Conservation (phyloP, 2,797 vertebrate genomes). For the Chromis chromis region DNA sequence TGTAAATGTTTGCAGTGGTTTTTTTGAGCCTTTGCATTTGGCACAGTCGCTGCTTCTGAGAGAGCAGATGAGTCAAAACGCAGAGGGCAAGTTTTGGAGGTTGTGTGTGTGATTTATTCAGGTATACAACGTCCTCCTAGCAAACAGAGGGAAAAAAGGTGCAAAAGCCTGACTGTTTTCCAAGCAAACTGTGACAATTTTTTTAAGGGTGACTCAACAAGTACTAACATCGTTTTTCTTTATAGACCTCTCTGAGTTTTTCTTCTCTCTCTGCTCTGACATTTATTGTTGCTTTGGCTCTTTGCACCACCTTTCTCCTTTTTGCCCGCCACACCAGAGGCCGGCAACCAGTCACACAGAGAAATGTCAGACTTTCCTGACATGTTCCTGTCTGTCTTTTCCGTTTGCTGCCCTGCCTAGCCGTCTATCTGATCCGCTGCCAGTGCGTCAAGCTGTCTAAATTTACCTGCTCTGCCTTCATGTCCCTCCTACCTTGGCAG, state of each 20-base stretch:
- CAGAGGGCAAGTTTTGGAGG: background rate
- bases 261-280: background rate
- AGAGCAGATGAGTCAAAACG: background rate
- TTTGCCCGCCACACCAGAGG: conserved; percentile 16
- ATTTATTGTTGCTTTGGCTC: conserved; percentile 6
- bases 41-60: conserved; percentile 4
- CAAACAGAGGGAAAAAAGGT: background rate
- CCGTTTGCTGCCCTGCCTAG: conserved; percentile 2
- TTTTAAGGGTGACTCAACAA: conserved; percentile 15
- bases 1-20: conserved; percentile 28
- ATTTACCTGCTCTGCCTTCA: conserved; percentile 19
- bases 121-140: background rate
- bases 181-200: background rate
- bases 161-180: conserved; percentile 20
- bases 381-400: conserved; percentile 14
- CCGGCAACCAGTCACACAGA: background rate
- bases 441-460: conserved; percentile 27
- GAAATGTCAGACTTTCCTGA: conserved; percentile 3
- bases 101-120: conserved; percentile 22
- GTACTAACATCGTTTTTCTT: conserved; percentile 1
- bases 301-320: background rate
- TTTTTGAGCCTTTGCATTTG: conserved; percentile 2
- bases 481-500: conserved; percentile 15
- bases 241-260: background rate
- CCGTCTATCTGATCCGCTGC: conserved; percentile 12